Conservation (phyloP, 2,888 invertebrate genomes). For the Thumatha senex region DNA sequence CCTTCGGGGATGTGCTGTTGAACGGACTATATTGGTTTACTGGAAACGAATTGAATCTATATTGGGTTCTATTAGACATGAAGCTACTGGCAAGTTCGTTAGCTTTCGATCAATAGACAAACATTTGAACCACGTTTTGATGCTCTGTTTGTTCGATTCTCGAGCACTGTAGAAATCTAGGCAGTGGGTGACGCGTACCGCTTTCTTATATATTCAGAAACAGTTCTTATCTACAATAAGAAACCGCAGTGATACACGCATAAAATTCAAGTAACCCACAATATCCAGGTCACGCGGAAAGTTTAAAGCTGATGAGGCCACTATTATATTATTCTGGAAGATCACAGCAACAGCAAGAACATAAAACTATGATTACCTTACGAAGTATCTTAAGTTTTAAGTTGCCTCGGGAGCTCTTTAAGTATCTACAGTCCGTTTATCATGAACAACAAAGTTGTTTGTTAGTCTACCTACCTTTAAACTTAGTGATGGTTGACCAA, state of each 20-base stretch:
- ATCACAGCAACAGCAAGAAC: conserved; percentile 59
- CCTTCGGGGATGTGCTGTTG: no score
- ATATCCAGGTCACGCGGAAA: conserved; percentile 45
- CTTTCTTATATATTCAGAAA: conserved; percentile 53
- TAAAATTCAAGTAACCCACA: conserved; percentile 39
- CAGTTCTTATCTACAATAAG: conserved; percentile 16
- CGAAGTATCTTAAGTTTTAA: conserved; percentile 81
- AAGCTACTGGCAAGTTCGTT: conserved; percentile 25
- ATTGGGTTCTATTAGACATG: no score
- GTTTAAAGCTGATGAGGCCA: conserved; percentile 44
- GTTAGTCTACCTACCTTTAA: conserved; percentile 61
- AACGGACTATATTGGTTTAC: no score
- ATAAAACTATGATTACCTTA: conserved; percentile 64
- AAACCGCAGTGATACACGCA: no score
- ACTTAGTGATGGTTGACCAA: conserved; percentile 62
- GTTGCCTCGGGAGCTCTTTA: conserved; percentile 69
- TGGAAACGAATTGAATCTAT: no score
- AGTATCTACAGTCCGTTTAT: conserved; percentile 73
- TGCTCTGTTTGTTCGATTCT: conserved; percentile 42
- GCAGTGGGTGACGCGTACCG: conserved; percentile 45
- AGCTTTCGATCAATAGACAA: conserved; percentile 40
- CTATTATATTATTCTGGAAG: conserved; percentile 53
- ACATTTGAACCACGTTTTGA: conserved; percentile 36
- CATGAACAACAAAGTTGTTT: conserved; percentile 74
- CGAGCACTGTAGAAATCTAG: conserved; percentile 31